Base-by-base conservation (phyloP, 1,140 invertebrate genomes). In the Eriocheir sinensis region DNA sequence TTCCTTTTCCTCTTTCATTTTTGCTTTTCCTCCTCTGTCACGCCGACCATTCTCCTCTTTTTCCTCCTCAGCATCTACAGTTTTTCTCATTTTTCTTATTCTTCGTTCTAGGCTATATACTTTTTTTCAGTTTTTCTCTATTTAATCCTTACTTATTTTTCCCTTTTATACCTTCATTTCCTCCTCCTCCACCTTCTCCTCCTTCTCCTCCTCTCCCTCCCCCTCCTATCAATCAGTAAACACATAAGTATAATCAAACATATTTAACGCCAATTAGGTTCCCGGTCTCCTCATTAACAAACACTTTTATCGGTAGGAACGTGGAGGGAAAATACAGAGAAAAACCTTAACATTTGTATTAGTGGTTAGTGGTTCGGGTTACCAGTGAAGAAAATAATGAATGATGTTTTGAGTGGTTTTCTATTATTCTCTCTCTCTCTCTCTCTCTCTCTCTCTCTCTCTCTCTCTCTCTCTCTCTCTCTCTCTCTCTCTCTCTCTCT, bases 371-470 rank as follows among this genome's bases (percentile, higher is more conserved):
- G 53, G 27, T 27, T 12, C 53, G 12, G 27, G 12, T 72, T 12
- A 72, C 53, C 12, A 12, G 53, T 12, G 53, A 72, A 12, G 12
- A 72, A 27, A 72, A 72, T 72, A 12, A 12, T 72, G 53, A 72
- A 12, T 12, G 53, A 12, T 72, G 12, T 27, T 27, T 72, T 27
- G 12, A 12, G 12, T 27, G 27, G 12, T 27, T 72, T 72, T 27
- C 53, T 72, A 12, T 27, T 27, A 12, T 27, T 72, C 53, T 72
- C 53, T 72, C 53, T 72, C 53, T 72, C 53, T 72, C 53, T 72
- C 53, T 72, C 53, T 72, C 53, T 72, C 53, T 72, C 53, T 72
- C 53, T 72, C 53, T 72, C 53, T 72, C 53, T 72, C 53, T 72
- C 53, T 72, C 53, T 72, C 53, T 72, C 53, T 72, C 53, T 72